Evolutionary conservation across 1,140 invertebrate species (phyloP), one percentile per base, ranked within the genome.

Genomic region (Trissolcus basalis): DNA sequence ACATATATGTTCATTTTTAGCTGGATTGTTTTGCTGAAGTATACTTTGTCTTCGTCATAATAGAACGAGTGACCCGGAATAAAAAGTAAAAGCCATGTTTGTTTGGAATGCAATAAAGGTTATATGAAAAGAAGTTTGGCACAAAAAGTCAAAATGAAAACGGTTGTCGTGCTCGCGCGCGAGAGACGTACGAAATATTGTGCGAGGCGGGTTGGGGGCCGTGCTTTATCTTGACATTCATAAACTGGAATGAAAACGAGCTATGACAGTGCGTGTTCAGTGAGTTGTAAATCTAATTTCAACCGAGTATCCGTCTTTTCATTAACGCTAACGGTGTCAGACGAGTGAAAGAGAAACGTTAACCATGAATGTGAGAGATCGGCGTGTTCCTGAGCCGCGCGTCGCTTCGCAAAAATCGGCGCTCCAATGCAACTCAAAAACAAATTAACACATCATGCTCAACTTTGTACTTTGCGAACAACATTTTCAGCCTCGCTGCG

Each of bases 231-330:
- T 75, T 69, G 71, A 69, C 71, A 79, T 75, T 75, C 77, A 68
- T 75, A 69, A 79, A 63, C 71, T 67, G 63, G 68, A 72, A 75
- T 75, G 77, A 72, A 79, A 79, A 79, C 67, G 68, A 75, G 77
- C 68, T 72, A 75, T 72, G 77, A 73, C 77, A 75, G 72, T 76
- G 71, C 71, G 68, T 74, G 72, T 79, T 79, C 77, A 79, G 72
- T 71, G 77, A 79, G 72, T 79, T 76, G 77, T 79, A 79, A 79
- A 79, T 79, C 72, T 79, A 79, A 79, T 79, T 79, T 76, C 71
- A 79, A 76, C 72, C 55, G 72, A 76, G 69, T 79, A 76, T 79
- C 69, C 77, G 77, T 79, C 77, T 79, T 79, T 79, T 79, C 72
- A 76, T 79, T 79, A 79, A 79, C 77, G 59, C 68, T 79, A 79